Base-by-base conservation (phyloP, 2,797 vertebrate genomes). In the Macropodus opercularis region DNA sequence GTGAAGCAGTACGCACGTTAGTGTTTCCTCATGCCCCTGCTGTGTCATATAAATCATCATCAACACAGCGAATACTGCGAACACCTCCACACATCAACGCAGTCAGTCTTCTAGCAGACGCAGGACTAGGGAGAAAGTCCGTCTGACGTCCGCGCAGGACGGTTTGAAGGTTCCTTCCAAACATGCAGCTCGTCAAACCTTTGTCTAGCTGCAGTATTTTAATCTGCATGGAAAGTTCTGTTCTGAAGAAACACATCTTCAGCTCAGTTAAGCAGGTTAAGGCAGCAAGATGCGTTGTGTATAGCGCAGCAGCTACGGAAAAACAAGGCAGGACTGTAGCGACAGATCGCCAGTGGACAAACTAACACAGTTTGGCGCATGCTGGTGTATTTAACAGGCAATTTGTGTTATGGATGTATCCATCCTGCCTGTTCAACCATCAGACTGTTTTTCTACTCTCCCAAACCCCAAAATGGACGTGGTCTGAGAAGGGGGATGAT, bases 401-500 rank as follows among this genome's bases (percentile, higher is more conserved):
- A 32, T 32, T 32, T 31, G 81, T 71, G 70, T 79, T 72, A 50
- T 39, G 64, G 61, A 77, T 46, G 52, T 50, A 24, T 85, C 72
- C 73, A 34, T 75, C 70, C 77, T 46, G 63, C 64, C 70, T 70
- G 64, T 59, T 69, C 62, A 49, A 64, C 69, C 35, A 53, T 79
- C 67, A 67, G 63, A 58, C 62, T 76, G 77, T 74, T 85, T 85
- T 83, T 76, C 65, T 79, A 72, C 79, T 70, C 79, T 63, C 46
- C 73, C 79, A 57, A 69, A 83, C 48, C 76, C 69, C 66, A 84
- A 85, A 88, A 83, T 83, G 83, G 77, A 67, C 63, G 58, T 56
- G 81, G 82, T 85, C 68, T 66, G 59, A 70, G 40, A 69, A 56
- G 46, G 42, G 65, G 71, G 65, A 31, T 54, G 67, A 65, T 31